Percentiles rank a stretch among this genome's conserved stretches.
phyloP scores from a whole-genome alignment of 2,797 vertebrate genomes.

The Mus spretus region DNA sequence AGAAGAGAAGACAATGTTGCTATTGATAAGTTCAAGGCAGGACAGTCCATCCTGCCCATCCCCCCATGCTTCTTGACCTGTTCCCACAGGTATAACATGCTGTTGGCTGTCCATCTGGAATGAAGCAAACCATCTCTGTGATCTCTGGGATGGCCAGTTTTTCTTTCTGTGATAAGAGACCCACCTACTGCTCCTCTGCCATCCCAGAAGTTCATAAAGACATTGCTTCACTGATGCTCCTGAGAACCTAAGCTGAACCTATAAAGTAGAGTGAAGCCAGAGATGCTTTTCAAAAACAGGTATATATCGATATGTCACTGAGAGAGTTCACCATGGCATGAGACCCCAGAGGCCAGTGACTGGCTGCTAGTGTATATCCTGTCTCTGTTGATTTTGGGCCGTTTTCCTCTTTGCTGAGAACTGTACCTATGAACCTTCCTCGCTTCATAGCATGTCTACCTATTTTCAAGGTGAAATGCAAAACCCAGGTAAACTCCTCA shows the following conservation, averaged over 20 bases:
- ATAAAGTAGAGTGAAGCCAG: neutral
- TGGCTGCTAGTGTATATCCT: rapidly evolving
- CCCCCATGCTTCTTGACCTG: neutral
- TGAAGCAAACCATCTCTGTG: neutral
- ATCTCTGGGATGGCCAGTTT: neutral
- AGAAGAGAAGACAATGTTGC: neutral
- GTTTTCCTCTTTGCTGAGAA: neutral
- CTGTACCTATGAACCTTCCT: rapidly evolving
- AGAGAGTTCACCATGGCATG: too few relatives aligned
- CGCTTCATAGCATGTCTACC: neutral
- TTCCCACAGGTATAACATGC: too few relatives aligned
- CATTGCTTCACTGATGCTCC: neutral
- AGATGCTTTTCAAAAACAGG: neutral
- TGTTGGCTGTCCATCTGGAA: neutral
- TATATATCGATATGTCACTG: too few relatives aligned
- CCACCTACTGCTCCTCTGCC: neutral
- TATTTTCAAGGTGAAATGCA: neutral
- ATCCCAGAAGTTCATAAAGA: neutral
- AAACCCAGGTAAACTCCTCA: neutral
- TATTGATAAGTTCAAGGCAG: rapidly evolving
- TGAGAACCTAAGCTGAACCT: neutral
- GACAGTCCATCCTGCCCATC: too few relatives aligned
- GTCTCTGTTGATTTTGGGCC: neutral
- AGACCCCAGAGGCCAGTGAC: neutral
- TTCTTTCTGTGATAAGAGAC: neutral